Evolutionary conservation across 2,113 vertebrate genomes (phyloP), one percentile per base, ranked within the genome.

Genomic region (Prinia subflava): DNA sequence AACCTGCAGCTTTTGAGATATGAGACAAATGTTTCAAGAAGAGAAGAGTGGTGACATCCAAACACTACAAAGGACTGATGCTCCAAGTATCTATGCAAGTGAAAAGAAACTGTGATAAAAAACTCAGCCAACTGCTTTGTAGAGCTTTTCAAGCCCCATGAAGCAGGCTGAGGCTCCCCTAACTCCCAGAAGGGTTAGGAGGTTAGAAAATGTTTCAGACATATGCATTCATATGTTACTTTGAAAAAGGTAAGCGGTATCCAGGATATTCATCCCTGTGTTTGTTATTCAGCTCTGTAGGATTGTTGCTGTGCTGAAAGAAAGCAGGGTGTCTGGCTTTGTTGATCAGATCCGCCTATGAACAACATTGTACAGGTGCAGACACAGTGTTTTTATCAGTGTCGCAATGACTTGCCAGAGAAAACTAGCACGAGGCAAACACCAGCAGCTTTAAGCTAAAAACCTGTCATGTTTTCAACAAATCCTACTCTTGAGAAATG

Each of bases 401-500:
- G 52, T 56, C 0, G 0, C 1, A 1, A 37, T 42, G n/a, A 42
- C 47, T 86, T 87, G 42, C 39, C 73, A 56, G 65, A 78, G 44
- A 52, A 92, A 93, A 84, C 56, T 14, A 75, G 52, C 35, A 60
- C 37, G n/a, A 83, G 42, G 37, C 41, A 74, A 89, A 84, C 39
- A 18, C 39, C 44, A 67, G 59, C 11, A 80, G 21, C 33, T 88
- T 81, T 59, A 70, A 63, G 30, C 47, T 90, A 73, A 85, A 53
- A 76, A 42, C 17, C 47, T 89, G 60, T 67, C 56, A 64, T 52
- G 31, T 70, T 91, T 94, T 78, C 64, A 68, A 79, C 35, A 84
- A 87, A 89, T 75, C 24, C 55, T 52, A 41, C 64, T 55, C 83
- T 83, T 42, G 47, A 91, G 64, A 78, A 56, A 79, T 23, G 1